These are phyloP conservation scores for Nipponacmea schrenckii DNA, from an alignment of 2,888 invertebrate genomes.

Conservation along the genomic window DNA sequence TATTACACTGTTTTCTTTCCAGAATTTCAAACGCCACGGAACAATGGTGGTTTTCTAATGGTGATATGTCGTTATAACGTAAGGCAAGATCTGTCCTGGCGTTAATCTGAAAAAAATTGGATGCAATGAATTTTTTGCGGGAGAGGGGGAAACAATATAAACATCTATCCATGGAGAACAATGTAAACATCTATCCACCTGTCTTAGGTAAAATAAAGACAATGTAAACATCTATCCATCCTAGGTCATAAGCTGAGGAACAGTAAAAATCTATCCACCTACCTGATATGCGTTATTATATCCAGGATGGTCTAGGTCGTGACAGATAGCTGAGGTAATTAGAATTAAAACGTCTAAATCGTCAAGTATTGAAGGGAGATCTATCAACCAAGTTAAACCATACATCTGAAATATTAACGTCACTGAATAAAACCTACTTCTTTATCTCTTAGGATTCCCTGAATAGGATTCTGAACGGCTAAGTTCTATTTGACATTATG, in stretches of 20 bases:
- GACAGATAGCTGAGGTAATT: constrained; percentile 65
- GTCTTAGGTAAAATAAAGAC: constrained; percentile 46
- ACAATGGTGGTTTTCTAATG: constrained; percentile 68
- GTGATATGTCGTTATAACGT: constrained; percentile 67
- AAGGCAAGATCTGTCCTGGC: constrained; percentile 67
- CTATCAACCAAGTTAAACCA: constrained; percentile 80
- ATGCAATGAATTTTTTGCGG: background rate
- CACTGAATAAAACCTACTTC: background rate
- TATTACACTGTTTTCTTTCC: constrained; percentile 57
- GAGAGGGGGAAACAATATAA: background rate
- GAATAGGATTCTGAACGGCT: too few species aligned
- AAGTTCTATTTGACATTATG: too few species aligned
- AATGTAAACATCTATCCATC: background rate
- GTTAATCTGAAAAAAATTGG: constrained; percentile 59
- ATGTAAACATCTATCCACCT: constrained; percentile 7
- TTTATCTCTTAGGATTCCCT: too few species aligned
- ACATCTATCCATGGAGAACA: too few species aligned
- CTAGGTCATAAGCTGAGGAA: too few species aligned
- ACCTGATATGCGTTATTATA: constrained; percentile 68
- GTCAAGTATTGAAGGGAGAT: constrained; percentile 77
- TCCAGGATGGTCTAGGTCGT: constrained; percentile 68
- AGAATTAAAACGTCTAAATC: constrained; percentile 80
- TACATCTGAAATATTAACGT: constrained; percentile 76
- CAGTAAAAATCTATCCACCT: constrained; percentile 9
- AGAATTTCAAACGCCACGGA: constrained; percentile 66